Conservation (phyloP, 2,113 vertebrate genomes). For the Bos indicus region DNA sequence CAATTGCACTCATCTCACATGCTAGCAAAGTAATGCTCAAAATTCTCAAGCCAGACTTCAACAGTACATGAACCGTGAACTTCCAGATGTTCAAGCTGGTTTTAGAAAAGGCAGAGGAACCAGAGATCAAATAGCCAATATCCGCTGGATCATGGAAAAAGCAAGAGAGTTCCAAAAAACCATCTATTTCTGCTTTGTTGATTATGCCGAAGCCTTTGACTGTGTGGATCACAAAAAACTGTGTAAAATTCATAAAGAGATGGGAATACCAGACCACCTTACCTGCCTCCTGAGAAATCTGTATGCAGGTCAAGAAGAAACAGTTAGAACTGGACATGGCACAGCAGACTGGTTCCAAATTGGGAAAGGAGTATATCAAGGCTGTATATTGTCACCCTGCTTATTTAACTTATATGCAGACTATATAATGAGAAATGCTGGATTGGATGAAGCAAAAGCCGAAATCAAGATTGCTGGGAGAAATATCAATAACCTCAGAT, state of each 20-base stretch:
- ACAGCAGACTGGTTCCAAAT: background rate
- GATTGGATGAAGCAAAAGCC: background rate
- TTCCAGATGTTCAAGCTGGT: background rate
- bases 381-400: background rate
- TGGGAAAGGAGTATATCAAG: background rate
- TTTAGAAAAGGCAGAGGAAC: background rate
- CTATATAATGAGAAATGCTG: background rate
- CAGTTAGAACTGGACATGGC: background rate
- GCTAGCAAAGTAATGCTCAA: background rate
- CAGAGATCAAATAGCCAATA: background rate
- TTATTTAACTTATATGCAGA: background rate
- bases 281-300: background rate
- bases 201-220: background rate
- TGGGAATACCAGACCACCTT: background rate
- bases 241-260: background rate
- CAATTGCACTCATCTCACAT: background rate
- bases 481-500: background rate
- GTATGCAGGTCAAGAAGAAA: background rate
- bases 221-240: background rate
- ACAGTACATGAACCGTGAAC: accelerated
- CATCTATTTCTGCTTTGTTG: background rate
- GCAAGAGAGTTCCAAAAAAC: background rate
- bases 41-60: background rate
- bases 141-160: accelerated
- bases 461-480: background rate